Percentiles rank a stretch among this genome's conserved stretches.
These are phyloP conservation scores for Emys orbicularis DNA, from an alignment of 2,797 vertebrate genomes.

Conservation along the genomic window DNA sequence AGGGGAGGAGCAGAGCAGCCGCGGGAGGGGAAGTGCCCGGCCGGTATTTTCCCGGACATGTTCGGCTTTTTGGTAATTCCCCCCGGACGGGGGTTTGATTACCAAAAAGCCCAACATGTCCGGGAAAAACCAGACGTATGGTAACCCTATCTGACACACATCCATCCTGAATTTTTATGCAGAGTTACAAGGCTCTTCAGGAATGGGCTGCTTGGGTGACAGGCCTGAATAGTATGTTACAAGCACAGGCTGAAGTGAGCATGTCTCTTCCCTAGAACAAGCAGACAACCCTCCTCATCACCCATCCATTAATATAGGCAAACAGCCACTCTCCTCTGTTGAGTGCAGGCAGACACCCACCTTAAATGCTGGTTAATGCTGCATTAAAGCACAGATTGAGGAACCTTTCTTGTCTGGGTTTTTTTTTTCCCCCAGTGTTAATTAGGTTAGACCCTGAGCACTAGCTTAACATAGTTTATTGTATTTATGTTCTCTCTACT, in stretches of 20 bases:
- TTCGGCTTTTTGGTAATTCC: too few species aligned
- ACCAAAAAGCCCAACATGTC: too few species aligned
- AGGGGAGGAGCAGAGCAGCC: too few species aligned
- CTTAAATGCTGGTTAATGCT: not conserved
- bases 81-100: too few species aligned
- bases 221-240: not conserved
- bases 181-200: rapidly evolving
- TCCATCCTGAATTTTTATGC: not conserved
- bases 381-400: not conserved
- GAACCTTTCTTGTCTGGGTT: not conserved
- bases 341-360: not conserved
- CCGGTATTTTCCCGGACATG: too few species aligned
- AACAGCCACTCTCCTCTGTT: not conserved
- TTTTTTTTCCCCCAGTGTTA: too few species aligned
- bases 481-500: conserved; percentile 46
- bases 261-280: not conserved
- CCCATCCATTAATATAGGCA: not conserved
- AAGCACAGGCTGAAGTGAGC: not conserved
- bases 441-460: conserved; percentile 10
- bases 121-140: too few species aligned
- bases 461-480: conserved; percentile 10
- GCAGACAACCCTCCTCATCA: rapidly evolving
- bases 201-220: not conserved
- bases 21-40: too few species aligned
- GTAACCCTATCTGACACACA: not conserved